Evolutionary conservation across 1,140 invertebrate genomes (phyloP), one percentile per base, ranked within the genome.

Genomic region (Phymorhynchus buccinoides): DNA sequence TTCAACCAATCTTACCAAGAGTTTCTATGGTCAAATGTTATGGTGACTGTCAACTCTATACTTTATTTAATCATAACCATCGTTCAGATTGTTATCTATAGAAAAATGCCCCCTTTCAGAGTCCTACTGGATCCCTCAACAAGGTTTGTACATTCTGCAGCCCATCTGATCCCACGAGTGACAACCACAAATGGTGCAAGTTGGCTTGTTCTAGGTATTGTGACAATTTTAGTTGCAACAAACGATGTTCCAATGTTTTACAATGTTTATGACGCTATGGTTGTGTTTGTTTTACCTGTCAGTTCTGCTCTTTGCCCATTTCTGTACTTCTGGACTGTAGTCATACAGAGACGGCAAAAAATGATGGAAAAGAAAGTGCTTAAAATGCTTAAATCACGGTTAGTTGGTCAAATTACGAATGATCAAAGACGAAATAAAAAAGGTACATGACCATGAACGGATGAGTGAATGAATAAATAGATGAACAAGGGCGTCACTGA

Each of bases 261-360:
- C 9, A 30, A 32, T 12, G 12, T 73, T n/a, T 12, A 37, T 32
- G n/a, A 37, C 68, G 68, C 35, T 30, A 12, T 73, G 68, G 35
- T 73, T 9, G 68, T 73, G 9, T 73, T 73, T n/a, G 35, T 9
- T 0, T 73, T 37, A 73, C 35, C 35, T 9, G 14, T 73, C 68
- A 73, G 68, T n/a, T 73, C 68, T 73, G 68, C 68, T 32, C 68
- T 73, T 12, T 18, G 27, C 35, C 68, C 68, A 73, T 73, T 73
- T 73, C 35, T 73, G 1, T 73, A 37, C 68, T 32, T 37, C 12
- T 32, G 35, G 68, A 32, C 68, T 37, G n/a, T 32, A n/a, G 68
- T 30, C 68, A 73, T 1, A n/a, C n/a, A 73, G n/a, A 73, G 12
- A 73, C n/a, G 35, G n/a, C 68, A 32, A n/a, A 1, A 32, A 32